phyloP scores from a whole-genome alignment of 2,888 invertebrate genomes.

The Callinectes sapidus region DNA sequence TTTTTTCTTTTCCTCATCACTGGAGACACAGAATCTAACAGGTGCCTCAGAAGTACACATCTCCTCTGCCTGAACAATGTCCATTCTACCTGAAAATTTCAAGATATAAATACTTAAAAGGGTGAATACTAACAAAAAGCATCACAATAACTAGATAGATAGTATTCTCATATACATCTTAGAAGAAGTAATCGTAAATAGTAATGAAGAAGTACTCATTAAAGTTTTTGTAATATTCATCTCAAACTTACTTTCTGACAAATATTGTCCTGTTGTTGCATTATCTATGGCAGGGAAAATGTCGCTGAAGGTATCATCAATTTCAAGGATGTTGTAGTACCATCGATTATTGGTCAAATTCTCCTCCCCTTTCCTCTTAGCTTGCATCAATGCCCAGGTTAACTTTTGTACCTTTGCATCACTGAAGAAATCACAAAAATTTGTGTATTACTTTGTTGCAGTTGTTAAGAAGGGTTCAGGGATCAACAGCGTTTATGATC shows the following conservation, averaged over 20 bases:
- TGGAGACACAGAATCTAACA: slow-evolving; percentile 50
- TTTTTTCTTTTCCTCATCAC: slow-evolving; percentile 34
- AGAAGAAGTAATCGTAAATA: no score
- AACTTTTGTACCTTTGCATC: slow-evolving; percentile 57
- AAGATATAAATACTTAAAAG: background rate
- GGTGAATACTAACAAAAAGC: background rate
- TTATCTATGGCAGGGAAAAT: slow-evolving; percentile 48
- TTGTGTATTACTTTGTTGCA: slow-evolving; percentile 41
- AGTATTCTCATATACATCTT: no score
- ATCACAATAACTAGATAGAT: background rate
- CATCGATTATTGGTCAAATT: slow-evolving; percentile 33
- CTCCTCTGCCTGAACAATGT: slow-evolving; percentile 52
- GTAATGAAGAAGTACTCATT: background rate
- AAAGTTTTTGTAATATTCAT: background rate
- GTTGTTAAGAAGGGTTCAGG: slow-evolving; percentile 36
- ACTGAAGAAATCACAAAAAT: slow-evolving; percentile 38
- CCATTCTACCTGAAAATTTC: slow-evolving; percentile 48
- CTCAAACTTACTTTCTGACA: slow-evolving; percentile 51
- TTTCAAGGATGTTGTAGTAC: slow-evolving; percentile 55
- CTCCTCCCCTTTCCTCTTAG: slow-evolving; percentile 56
- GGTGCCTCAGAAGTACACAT: slow-evolving; percentile 45
- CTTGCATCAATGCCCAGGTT: slow-evolving; percentile 47
- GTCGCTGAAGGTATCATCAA: slow-evolving; percentile 44
- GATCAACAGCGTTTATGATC: background rate
- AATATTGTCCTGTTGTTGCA: slow-evolving; percentile 48